These are phyloP conservation scores for Oryzias woworae DNA, from an alignment of 2,113 vertebrate species.

Conservation along the genomic window DNA sequence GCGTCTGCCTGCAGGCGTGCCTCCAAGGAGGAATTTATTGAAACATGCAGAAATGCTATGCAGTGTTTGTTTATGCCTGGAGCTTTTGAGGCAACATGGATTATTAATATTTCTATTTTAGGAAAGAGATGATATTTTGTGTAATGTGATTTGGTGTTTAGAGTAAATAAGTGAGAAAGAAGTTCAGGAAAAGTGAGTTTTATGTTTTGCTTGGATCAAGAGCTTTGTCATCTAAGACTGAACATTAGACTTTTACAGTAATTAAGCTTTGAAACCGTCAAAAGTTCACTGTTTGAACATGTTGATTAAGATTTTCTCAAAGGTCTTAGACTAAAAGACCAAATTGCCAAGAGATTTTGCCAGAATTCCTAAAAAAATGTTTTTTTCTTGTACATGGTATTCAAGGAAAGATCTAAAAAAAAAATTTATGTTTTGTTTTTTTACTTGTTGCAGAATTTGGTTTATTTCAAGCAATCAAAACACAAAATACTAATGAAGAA, in stretches of 20 bases:
- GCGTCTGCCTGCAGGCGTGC: conserved; percentile 15
- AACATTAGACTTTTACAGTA: conserved; percentile 13
- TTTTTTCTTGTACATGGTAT: too few relatives aligned
- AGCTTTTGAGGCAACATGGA: conserved; percentile 21
- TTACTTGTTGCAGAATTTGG: too few relatives aligned
- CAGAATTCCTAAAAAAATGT: too few relatives aligned
- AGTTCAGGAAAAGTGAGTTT: not conserved
- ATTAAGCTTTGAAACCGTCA: not conserved
- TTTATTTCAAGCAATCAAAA: too few relatives aligned
- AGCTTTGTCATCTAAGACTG: conserved; percentile 2
- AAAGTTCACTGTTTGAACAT: too few relatives aligned
- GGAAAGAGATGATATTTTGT: conserved; percentile 7
- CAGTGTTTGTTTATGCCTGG: conserved; percentile 50
- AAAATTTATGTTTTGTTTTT: too few relatives aligned
- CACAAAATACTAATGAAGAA: too few relatives aligned
- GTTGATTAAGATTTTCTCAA: too few relatives aligned
- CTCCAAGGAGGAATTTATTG: conserved; percentile 26
- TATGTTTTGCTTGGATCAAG: conserved; percentile 6
- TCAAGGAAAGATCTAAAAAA: too few relatives aligned
- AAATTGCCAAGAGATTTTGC: too few relatives aligned
- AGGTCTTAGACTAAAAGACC: too few relatives aligned
- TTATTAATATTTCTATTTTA: conserved; percentile 37
- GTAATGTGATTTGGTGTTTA: not conserved
- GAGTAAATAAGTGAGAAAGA: not conserved
- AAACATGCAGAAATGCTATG: conserved; percentile 30